Evolutionary conservation across 2,888 invertebrate species (phyloP).

Genomic region (Drosophila mayaguana): DNA sequence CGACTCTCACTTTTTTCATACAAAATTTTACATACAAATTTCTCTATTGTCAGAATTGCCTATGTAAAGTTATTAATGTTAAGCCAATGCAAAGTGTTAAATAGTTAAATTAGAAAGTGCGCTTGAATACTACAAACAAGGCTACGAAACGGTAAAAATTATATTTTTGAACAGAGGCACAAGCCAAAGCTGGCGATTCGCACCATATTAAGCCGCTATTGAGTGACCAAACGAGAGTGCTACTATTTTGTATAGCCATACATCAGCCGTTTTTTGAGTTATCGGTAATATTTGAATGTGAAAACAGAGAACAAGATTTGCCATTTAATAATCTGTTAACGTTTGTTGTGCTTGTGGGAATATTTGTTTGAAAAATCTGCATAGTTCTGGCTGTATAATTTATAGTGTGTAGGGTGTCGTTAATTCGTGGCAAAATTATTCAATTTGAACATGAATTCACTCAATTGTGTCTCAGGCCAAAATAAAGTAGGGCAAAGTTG

Average conservation of each 20-base stretch:
- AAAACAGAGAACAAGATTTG: not conserved
- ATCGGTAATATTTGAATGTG: not conserved
- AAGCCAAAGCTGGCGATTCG: not conserved
- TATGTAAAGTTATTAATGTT: constrained; percentile 5
- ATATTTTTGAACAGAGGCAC: not conserved
- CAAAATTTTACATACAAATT: not conserved
- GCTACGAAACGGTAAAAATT: not conserved
- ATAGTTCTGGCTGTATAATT: no score
- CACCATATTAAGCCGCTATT: not conserved
- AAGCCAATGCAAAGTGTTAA: not conserved
- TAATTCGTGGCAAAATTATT: no score
- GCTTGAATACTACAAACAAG: not conserved
- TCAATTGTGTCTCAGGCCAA: no score
- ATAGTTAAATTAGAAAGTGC: constrained; percentile 11
- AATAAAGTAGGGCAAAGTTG: no score
- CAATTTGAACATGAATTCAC: no score
- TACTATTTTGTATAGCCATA: not conserved
- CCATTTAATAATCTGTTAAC: not conserved
- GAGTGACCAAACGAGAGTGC: not conserved
- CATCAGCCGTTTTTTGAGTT: not conserved
- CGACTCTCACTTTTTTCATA: constrained; percentile 21
- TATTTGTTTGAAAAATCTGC: no score
- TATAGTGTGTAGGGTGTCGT: no score
- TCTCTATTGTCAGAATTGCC: constrained; percentile 28
- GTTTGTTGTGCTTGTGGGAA: not conserved